phyloP scores from a whole-genome alignment of 1,140 invertebrate species.

The Gryon sp. region DNA sequence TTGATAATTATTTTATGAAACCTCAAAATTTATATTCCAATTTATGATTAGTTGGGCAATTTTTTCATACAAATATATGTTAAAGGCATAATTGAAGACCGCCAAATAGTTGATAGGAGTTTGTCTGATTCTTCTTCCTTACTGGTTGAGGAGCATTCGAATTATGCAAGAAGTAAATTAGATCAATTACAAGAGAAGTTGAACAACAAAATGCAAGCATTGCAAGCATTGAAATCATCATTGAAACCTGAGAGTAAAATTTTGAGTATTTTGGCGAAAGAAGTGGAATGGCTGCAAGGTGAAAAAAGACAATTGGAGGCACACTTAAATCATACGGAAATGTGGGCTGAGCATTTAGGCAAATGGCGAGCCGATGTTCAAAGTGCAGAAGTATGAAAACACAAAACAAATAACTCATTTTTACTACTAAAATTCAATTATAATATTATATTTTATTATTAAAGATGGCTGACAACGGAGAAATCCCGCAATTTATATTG shows the following conservation, averaged over 20 bases:
- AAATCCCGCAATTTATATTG: conserved; percentile 89
- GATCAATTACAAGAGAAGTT: conserved; percentile 89
- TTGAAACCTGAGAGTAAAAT: conserved; percentile 89
- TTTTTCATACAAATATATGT: conserved; percentile 7
- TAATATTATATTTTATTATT: no score
- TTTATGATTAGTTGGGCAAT: no score
- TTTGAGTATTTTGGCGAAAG: conserved; percentile 87
- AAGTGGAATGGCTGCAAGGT: conserved; percentile 88
- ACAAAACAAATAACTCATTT: conserved; percentile 13
- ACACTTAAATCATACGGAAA: conserved; percentile 91
- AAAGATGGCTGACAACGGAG: conserved; percentile 87
- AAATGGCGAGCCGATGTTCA: conserved; percentile 91
- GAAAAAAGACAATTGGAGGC: conserved; percentile 89
- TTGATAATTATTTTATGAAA: no score
- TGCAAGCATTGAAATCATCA: conserved; percentile 88
- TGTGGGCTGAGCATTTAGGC: conserved; percentile 93
- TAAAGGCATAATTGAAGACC: conserved; percentile 71
- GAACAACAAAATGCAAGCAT: conserved; percentile 88
- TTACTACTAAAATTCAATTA: conserved; percentile 25
- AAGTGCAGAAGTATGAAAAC: conserved; percentile 84
- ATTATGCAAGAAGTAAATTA: conserved; percentile 89
- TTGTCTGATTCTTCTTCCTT: conserved; percentile 71
- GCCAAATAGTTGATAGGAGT: conserved; percentile 69
- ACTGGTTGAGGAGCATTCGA: conserved; percentile 89
- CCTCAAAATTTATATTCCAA: no score